Evolutionary conservation across 1,140 invertebrate genomes (phyloP), one percentile per base, ranked within the genome.

Genomic region (Camponotus vicinus): DNA sequence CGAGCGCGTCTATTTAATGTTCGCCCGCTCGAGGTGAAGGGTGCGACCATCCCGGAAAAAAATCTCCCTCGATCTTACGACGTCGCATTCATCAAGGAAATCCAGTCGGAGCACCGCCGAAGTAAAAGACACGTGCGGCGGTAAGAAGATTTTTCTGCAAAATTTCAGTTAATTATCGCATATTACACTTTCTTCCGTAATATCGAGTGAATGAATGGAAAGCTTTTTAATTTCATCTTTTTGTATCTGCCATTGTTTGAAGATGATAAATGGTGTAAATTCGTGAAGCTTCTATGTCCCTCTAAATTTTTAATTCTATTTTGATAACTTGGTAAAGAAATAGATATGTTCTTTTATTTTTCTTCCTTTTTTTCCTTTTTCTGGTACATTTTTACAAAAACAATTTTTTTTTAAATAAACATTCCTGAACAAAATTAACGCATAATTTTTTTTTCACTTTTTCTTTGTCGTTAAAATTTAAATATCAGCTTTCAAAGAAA

Each of bases 1-100:
- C 79, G 67, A 76, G 79, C 87, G 67, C 80, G 88, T 80, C 88
- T 88, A 88, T 92, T 83, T 88, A 91, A 91, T 89, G 87, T 83
- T 85, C 71, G 73, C 78, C 75, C 79, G 83, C 49, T 37, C 32
- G 66, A 73, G 45, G 70, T 77, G 64, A 87, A 66, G 66, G 73
- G 49, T 40, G 80, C 71, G 86, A 45, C 73, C 49, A 69, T 75
- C 13, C 77, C 21, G 57, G 57, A 86, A 86, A 78, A 83, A 83
- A 86, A 73, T 67, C 55, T 45, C 13, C n/a, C 34, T 49, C 49
- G 75, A 55, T 34, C 83, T 13, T 77, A 45, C 83, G 61, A 76
- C 66, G 71, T 86, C 80, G 82, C 71, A 88, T 87, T 87, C 89
- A 87, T 88, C 86, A 87, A 85, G 66, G 45, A 40, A 45, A 13